Evolutionary conservation across 2,888 invertebrate species (phyloP).

Genomic region (Rugalucina vietnamica): DNA sequence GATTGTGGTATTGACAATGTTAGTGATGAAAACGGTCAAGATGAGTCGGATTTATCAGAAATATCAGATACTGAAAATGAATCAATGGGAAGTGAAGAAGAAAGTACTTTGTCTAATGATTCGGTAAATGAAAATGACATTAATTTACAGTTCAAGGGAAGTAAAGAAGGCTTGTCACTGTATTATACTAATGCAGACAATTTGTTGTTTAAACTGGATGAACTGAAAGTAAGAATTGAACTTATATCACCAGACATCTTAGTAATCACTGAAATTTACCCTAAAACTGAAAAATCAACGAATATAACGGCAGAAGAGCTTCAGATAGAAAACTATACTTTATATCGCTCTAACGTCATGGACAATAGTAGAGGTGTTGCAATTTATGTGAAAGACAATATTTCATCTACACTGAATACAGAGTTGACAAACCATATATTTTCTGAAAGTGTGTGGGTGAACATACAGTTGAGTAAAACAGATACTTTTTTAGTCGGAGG

Average conservation of each 20-base stretch:
- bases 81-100: neutral
- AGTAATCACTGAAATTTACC: neutral
- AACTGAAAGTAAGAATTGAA: neutral
- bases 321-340: neutral
- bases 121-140: neutral
- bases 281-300: neutral
- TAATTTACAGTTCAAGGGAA: neutral
- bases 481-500: neutral
- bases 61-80: neutral
- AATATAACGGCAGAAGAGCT: neutral
- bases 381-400: neutral
- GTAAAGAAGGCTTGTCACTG: neutral
- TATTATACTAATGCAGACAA: neutral
- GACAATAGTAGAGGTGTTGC: neutral
- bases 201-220: neutral
- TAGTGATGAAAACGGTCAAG: neutral
- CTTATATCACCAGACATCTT: neutral
- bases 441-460: neutral
- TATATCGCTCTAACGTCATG: neutral
- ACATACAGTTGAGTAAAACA: neutral
- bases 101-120: neutral
- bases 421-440: neutral
- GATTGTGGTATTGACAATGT: neutral
- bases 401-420: neutral
- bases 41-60: neutral